A percentile compares a stretch with the other conserved stretches of the same genome.
phyloP scores from a whole-genome alignment of 2,113 vertebrate species.

The Sorex araneus region DNA sequence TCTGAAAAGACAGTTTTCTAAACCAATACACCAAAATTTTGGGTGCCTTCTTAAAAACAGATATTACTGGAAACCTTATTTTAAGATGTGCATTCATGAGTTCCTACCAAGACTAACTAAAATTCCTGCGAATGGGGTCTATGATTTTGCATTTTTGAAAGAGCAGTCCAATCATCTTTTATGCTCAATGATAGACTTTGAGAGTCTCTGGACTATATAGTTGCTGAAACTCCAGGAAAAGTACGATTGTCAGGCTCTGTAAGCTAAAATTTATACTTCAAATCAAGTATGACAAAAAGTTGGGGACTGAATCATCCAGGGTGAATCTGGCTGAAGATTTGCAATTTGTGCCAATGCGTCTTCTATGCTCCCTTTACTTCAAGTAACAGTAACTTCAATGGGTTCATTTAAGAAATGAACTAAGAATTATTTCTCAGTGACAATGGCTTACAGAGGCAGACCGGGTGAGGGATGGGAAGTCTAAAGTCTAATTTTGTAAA shows the following conservation, averaged over 20 bases:
- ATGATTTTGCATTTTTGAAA: constrained; percentile 29
- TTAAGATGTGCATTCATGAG: neutral
- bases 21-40: constrained; percentile 16
- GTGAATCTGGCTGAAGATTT: neutral
- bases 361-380: neutral
- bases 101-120: neutral
- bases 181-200: neutral
- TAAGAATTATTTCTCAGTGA: neutral
- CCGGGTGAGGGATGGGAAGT: fast-evolving
- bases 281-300: neutral
- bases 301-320: neutral
- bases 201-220: neutral
- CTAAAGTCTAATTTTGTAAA: no score
- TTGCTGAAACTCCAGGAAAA: neutral
- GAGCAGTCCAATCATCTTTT: neutral
- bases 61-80: neutral
- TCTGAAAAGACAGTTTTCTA: constrained; percentile 45
- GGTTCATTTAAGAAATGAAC: neutral
- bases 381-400: neutral
- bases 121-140: neutral
- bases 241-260: neutral
- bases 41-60: neutral
- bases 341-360: neutral
- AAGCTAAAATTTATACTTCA: constrained; percentile 28
- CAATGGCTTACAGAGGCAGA: neutral